phyloP scores from a whole-genome alignment of 1,140 invertebrate genomes.

The Daktulosphaira vitifoliae region DNA sequence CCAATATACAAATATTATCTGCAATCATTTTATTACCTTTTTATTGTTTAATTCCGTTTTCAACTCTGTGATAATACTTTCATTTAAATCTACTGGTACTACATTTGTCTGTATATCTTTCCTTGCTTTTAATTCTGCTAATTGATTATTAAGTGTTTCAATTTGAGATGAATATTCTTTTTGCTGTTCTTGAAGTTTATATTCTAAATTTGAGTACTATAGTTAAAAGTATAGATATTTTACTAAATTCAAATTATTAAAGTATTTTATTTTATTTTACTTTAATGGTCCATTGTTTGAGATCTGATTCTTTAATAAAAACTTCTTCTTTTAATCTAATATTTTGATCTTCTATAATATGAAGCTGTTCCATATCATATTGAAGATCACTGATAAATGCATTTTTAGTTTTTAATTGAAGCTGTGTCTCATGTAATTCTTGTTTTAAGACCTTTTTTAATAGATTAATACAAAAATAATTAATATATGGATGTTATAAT shows the following conservation, averaged over 20 bases:
- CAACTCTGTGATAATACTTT: conserved; percentile 22
- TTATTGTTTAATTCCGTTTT: conserved; percentile 11
- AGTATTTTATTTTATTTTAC: neutral
- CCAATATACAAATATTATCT: too few species aligned
- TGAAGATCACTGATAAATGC: conserved; percentile 12
- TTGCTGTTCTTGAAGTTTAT: conserved; percentile 18
- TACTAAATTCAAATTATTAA: too few species aligned
- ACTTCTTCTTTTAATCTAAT: conserved; percentile 14
- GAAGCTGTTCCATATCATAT: conserved; percentile 19
- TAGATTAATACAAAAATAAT: too few species aligned
- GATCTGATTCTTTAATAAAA: conserved; percentile 19
- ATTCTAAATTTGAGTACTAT: conserved; percentile 31
- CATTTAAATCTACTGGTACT: conserved; percentile 19
- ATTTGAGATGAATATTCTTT: conserved; percentile 13
- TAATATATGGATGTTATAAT: too few species aligned
- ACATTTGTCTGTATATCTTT: neutral
- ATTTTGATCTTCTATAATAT: conserved; percentile 11
- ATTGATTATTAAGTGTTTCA: neutral
- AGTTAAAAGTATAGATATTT: neutral
- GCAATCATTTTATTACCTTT: neutral
- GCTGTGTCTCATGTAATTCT: conserved; percentile 19
- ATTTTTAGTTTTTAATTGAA: conserved; percentile 19
- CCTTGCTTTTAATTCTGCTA: neutral
- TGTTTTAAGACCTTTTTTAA: conserved; percentile 7
- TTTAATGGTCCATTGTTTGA: conserved; percentile 24